phyloP scores from a whole-genome alignment of 2,888 invertebrate genomes.

The Sarcophaga subvicina region DNA sequence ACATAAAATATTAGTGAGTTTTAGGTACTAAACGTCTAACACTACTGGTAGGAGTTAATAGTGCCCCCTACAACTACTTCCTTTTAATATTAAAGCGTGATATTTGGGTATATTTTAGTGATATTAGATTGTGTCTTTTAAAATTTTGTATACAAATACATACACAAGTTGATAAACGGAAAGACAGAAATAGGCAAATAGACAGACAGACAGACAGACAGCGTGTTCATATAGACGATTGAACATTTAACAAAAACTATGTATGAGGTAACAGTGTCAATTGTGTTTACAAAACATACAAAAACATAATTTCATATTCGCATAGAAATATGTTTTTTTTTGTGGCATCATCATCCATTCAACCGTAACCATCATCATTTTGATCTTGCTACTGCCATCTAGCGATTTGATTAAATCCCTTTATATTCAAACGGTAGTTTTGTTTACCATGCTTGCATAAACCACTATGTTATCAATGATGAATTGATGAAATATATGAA shows the following conservation, averaged over 20 bases:
- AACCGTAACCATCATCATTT: not conserved
- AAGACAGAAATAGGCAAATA: not conserved
- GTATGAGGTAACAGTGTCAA: slow-evolving; percentile 36
- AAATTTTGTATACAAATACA: not conserved
- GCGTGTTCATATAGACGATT: not conserved
- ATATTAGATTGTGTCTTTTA: slow-evolving; percentile 1
- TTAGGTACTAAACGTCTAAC: not conserved
- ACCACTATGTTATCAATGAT: slow-evolving; percentile 50
- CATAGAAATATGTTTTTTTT: slow-evolving; percentile 22
- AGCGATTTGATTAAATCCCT: not conserved
- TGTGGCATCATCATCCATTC: slow-evolving; percentile 7
- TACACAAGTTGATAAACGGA: not conserved
- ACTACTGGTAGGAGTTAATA: slow-evolving; percentile 11
- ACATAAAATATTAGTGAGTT: not conserved
- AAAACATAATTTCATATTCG: not conserved
- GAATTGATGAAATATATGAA: slow-evolving; percentile 13
- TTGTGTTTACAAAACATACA: not conserved
- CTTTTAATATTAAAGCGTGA: slow-evolving; percentile 39
- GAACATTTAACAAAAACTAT: slow-evolving; percentile 28
- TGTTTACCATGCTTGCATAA: not conserved
- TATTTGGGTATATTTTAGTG: slow-evolving; percentile 29
- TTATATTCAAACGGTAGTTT: slow-evolving; percentile 23
- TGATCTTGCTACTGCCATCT: slow-evolving; percentile 29
- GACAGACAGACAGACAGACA: not conserved
- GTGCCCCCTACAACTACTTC: slow-evolving; percentile 42